These are phyloP conservation scores for Neodontobutis hainanensis DNA, from an alignment of 2,113 vertebrate species.

Conservation along the genomic window DNA sequence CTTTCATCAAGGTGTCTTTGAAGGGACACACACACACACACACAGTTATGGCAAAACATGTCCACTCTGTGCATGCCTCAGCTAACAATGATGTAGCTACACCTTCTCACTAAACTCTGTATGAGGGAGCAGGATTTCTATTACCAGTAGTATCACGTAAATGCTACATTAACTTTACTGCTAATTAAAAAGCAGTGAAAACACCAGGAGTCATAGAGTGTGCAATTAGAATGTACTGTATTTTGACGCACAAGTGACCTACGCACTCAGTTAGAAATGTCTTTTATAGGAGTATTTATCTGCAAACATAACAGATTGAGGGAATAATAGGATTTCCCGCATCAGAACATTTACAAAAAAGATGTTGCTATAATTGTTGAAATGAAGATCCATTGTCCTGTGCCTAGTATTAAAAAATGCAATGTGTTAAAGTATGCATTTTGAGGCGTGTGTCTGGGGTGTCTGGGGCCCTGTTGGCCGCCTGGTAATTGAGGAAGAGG, in stretches of 20 bases:
- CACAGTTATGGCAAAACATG: not conserved
- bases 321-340: no score
- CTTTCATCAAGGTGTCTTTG: constrained; percentile 4
- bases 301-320: no score
- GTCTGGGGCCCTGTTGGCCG: constrained; percentile 27
- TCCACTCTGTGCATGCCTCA: not conserved
- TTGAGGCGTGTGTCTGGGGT: constrained; percentile 11
- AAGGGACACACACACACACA: not conserved
- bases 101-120: not conserved
- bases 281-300: no score
- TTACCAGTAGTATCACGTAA: constrained; percentile 3
- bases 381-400: no score
- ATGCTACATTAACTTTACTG: constrained; percentile 21
- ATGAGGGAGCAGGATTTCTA: not conserved
- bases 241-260: not conserved
- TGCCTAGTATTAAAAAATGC: no score
- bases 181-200: constrained; percentile 3
- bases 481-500: constrained; percentile 52
- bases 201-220: not conserved
- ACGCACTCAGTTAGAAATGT: no score
- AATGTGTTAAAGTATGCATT: not conserved
- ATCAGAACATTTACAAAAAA: no score
- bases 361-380: no score
- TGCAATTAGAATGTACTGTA: not conserved
- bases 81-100: not conserved